These are phyloP conservation scores for Sebastes reedi DNA, from an alignment of 2,797 vertebrate genomes.

Conservation along the genomic window DNA sequence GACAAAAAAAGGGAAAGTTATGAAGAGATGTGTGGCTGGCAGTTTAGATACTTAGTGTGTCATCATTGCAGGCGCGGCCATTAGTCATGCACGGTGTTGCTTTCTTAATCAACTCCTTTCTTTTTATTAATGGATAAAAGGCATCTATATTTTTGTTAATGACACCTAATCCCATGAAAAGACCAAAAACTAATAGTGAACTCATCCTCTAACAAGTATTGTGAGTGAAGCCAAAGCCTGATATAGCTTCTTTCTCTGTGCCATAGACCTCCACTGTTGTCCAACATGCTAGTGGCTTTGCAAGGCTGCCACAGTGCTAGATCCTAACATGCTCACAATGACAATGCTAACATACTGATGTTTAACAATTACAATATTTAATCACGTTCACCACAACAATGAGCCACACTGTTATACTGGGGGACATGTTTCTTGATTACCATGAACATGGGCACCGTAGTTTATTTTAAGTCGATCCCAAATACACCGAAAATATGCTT, in stretches of 20 bases:
- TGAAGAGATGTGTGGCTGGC: background rate
- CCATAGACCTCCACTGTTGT: background rate
- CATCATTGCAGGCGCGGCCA: background rate
- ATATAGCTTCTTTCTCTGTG: background rate
- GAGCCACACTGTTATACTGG: background rate
- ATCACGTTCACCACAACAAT: background rate
- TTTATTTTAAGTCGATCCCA: background rate
- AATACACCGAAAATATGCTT: background rate
- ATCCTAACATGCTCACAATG: too few species aligned
- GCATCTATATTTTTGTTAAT: background rate
- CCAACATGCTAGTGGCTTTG: background rate
- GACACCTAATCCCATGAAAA: background rate
- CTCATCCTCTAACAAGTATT: background rate
- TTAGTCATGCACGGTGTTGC: background rate
- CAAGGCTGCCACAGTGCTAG: background rate
- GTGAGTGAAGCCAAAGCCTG: background rate
- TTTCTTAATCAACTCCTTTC: background rate
- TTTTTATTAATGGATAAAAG: background rate
- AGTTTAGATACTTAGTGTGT: background rate
- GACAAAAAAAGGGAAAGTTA: constrained; percentile 3
- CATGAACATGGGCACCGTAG: background rate
- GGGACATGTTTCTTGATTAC: background rate
- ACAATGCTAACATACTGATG: background rate
- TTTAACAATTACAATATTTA: background rate
- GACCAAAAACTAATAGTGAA: background rate